Evolutionary conservation across 2,797 vertebrate genomes (phyloP).

Genomic region (Leptoclinus maculatus): DNA sequence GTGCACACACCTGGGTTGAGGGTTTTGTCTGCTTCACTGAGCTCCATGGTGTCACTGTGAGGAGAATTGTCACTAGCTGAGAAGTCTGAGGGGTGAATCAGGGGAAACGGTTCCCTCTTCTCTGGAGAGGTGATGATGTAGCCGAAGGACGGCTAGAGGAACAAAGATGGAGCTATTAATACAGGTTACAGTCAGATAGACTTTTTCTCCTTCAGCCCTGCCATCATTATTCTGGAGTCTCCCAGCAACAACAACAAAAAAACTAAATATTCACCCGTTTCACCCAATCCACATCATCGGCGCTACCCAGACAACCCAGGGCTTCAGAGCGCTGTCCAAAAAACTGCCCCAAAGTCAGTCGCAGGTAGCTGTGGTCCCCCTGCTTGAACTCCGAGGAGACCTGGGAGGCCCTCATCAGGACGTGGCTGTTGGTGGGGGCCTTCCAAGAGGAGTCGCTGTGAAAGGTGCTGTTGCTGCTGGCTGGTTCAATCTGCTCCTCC

Average conservation of each 20-base stretch:
- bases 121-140: conserved; percentile 96
- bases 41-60: conserved; percentile 71
- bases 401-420: conserved; percentile 86
- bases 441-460: conserved; percentile 90
- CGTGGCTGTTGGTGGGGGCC: conserved; percentile 76
- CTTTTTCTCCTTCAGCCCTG: background rate
- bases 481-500: conserved; percentile 88
- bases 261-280: conserved; percentile 87
- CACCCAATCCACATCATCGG: conserved; percentile 75
- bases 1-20: conserved; percentile 85
- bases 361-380: conserved; percentile 90
- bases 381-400: conserved; percentile 83
- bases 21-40: conserved; percentile 79
- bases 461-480: conserved; percentile 68
- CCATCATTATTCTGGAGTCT: background rate
- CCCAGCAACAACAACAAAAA: background rate
- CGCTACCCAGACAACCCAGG: conserved; percentile 90
- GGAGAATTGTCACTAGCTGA: conserved; percentile 66
- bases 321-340: conserved; percentile 96
- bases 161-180: conserved; percentile 12
- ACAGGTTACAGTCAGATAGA: background rate
- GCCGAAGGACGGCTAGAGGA: conserved; percentile 94
- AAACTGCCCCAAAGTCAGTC: conserved; percentile 94
- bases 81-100: conserved; percentile 86
- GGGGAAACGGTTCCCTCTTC: conserved; percentile 91